Base-by-base conservation (phyloP, 2,888 invertebrate species). In the Cremastinae sp. region DNA sequence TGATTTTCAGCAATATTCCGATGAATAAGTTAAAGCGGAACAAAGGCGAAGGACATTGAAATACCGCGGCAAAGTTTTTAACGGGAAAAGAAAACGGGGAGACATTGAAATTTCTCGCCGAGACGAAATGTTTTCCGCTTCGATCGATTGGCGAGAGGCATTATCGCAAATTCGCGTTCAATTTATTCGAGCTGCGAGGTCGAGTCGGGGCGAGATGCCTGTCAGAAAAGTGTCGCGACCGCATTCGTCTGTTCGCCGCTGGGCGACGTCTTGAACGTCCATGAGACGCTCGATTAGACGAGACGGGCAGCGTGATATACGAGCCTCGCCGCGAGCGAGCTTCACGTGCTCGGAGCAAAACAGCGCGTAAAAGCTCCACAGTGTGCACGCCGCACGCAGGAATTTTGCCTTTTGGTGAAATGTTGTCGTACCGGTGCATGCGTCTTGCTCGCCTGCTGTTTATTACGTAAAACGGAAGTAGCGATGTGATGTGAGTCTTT, bases 221-320 rank as follows among this genome's bases (percentile, higher is more conserved):
- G 73, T 74, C 74, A 61, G 47, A 54, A 59, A 20, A 71, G 34
- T 36, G 20, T 68, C 66, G 72, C 51, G 8, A 66, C 66, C 66
- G 36, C 41, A 62, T 56, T 49, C 58, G 68, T 58, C 68, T 68
- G 68, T 69, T 61, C 69, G 51, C 51, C 59, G 22, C 28, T 28
- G 28, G 28, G 58, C 58, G 18, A 69, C 58, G 49, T 61, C 69
- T 59, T 28, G 36, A 68, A 80, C 65, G 78, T 79, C 68, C 69
- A 79, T 54, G 71, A 61, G 53, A 78, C 76, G 79, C 78, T 75
- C 76, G 80, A 79, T 82, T 82, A 80, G 78, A 69, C 64, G 69
- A 74, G 80, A 80, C 75, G 74, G 62, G 74, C 53, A 74, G 64
- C 65, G 76, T 81, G 79, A 80, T 79, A 73, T 79, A 79, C 76